Conservation (phyloP, 2,113 vertebrate species). For the Uria aalge region DNA sequence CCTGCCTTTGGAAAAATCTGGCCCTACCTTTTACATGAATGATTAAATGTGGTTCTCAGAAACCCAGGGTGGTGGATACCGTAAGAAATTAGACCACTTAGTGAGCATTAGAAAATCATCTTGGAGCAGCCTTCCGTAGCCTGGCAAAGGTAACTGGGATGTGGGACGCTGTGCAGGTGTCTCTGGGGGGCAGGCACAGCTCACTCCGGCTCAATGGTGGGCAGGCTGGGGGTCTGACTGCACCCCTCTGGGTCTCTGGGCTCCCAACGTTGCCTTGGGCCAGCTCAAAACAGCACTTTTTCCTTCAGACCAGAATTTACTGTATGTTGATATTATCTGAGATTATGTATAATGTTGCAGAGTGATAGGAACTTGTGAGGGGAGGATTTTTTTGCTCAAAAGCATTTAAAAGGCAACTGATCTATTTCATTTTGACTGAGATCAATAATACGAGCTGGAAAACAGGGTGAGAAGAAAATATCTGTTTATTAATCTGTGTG, state of each 20-base stretch:
- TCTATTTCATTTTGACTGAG: background rate
- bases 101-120: background rate
- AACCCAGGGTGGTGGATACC: background rate
- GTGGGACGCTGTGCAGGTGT: background rate
- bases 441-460: background rate
- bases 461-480: background rate
- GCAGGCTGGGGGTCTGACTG: background rate
- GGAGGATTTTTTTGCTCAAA: background rate
- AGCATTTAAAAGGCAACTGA: background rate
- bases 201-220: accelerated
- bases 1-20: background rate
- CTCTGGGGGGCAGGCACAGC: accelerated
- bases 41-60: background rate
- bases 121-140: background rate
- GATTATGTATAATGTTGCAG: background rate
- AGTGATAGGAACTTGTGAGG: background rate
- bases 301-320: background rate
- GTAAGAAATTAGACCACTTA: background rate
- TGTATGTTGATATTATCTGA: background rate
- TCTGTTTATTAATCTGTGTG: background rate
- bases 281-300: background rate
- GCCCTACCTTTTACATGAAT: background rate
- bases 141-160: background rate
- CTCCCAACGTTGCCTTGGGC: background rate
- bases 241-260: background rate